Evolutionary conservation across 2,888 invertebrate species (phyloP), one percentile per base, ranked within the genome.

Genomic region (Beris chalybata): DNA sequence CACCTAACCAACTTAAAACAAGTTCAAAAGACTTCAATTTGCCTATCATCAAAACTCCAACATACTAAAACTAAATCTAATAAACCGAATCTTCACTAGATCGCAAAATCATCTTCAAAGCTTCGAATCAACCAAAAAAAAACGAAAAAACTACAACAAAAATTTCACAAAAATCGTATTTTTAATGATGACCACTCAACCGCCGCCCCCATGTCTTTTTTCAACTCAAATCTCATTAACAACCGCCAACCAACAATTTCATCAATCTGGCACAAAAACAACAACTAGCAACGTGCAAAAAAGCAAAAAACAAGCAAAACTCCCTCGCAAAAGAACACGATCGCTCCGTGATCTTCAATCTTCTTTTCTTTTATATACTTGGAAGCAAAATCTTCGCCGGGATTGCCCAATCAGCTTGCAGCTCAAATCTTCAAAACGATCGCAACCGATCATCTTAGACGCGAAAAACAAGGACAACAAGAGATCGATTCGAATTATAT

Each of bases 131-230:
- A 38, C 9, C 5, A 38, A 7, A 38, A 38, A 5, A 38, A 38
- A 15, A 53, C 7, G 22, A 15, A 53, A 29, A 9, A 31, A 7
- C 15, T 12, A 52, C 29, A 55, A 55, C n/a, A 29, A 45, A 45
- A 57, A 31, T 56, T 7, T 56, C 38, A 38, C 38, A 38, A 38
- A 38, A 38, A 38, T 38, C 38, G n/a, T 56, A 56, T 56, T 47
- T 59, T 59, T 47, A 61, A 61, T 47, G 38, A 52, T 61, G 61
- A 61, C 50, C 43, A 22, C 50, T 61, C 43, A 61, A 61, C 45
- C 43, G 52, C 50, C 61, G 61, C 61, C 61, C 61, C 52, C 61
- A 52, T 29, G 13, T n/a, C 32, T 59, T 13, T 61, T 61, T 30
- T 32, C 48, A 5, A 32, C 15, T 45, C 7, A 38, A 32, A 32